Conservation (phyloP, 2,113 vertebrate species). For the Tragelaphus strepsiceros region DNA sequence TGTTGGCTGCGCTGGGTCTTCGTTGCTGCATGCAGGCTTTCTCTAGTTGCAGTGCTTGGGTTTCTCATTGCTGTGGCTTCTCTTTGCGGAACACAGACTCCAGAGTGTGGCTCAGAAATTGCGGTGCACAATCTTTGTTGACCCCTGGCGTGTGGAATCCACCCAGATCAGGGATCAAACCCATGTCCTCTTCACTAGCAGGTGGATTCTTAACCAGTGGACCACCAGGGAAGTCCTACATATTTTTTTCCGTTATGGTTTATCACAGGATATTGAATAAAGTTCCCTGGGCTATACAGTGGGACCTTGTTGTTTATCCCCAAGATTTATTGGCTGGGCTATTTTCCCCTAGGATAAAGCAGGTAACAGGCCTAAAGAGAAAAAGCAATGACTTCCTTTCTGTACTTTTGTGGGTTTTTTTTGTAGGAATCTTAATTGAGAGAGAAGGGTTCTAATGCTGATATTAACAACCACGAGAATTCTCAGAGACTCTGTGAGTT, state of each 20-base stretch:
- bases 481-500: neutral
- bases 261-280: neutral
- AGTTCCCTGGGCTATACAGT: neutral
- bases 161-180: neutral
- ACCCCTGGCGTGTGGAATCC: neutral
- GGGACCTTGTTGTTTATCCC: neutral
- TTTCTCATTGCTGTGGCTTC: neutral
- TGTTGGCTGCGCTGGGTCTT: neutral
- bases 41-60: neutral
- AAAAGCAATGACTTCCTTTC: neutral
- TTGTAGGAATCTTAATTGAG: neutral
- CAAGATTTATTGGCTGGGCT: neutral
- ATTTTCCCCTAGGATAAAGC: neutral
- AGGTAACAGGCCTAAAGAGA: neutral
- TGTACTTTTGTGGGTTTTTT: neutral
- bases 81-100: neutral
- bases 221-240: neutral
- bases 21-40: neutral
- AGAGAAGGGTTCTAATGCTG: neutral
- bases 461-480: conserved; percentile 19
- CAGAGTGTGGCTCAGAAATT: neutral
- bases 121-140: neutral
- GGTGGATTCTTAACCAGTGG: neutral
- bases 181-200: neutral
- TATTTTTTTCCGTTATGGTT: neutral